Evolutionary conservation across 2,888 invertebrate genomes (phyloP), one percentile per base, ranked within the genome.

Genomic region (Leucophora obtusa): DNA sequence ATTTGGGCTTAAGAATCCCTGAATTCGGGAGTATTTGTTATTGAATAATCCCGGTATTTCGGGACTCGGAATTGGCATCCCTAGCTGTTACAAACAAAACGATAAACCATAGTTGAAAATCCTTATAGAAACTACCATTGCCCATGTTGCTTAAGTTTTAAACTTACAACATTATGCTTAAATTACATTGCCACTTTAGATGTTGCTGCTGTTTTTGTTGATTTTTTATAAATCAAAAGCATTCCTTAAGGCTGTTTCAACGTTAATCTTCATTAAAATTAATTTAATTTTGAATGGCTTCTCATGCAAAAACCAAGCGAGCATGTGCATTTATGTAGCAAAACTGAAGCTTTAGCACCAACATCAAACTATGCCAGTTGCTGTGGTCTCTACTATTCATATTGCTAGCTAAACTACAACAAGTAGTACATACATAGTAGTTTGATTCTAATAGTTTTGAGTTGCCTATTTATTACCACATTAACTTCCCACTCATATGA

Each of bases 241-340:
- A 79, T 66, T 79, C 47, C 71, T 75, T 58, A 62, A 71, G 62
- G 71, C 71, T 66, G 51, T 68, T 80, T 66, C 53, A 72, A 43
- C 24, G 66, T 66, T 56, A 75, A 68, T 68, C 66, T 80, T 76
- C 76, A 76, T 76, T 80, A 80, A 76, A 80, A 66, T 77, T 77
- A 77, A 81, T 81, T 81, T 77, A 54, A 66, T 65, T 81, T 77
- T 60, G 69, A 77, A 70, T 73, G 60, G 70, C 66, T 70, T 77
- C 59, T 56, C 60, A 79, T 69, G 70, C 65, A 8, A 59, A 59
- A 8, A 59, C 14, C 33, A 60, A 38, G 0, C 8, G 8, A 14
- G 18, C 28, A 1, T 6, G 28, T 28, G 6, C 28, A 28, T 28
- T 28, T 28, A 28, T 28, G 7, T n/a, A n/a, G n/a, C 28, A 28